Base-by-base conservation (phyloP, 2,888 invertebrate genomes). In the Colletes collaris region DNA sequence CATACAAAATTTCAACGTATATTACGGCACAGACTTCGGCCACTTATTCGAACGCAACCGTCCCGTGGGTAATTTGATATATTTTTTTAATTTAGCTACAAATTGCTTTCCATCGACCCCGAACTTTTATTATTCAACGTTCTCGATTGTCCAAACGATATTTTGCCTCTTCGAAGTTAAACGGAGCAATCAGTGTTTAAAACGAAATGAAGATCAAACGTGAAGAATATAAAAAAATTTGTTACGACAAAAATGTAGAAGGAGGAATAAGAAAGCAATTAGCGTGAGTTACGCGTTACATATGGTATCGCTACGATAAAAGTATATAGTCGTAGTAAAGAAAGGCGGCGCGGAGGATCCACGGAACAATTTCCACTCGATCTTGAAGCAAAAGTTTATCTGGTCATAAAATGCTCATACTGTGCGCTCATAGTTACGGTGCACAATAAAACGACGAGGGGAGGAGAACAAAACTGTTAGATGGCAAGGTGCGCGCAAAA, bases 401-500 rank as follows among this genome's bases (percentile, higher is more conserved):
- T n/a, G 37, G 37, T n/a, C 58, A 40, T 59, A 59, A 40, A 59
- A 59, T 4, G 40, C 40, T 40, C 40, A 7, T 7, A 40, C 40
- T 7, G 7, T 40, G 7, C 40, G 4, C 40, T 40, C 40, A 40
- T 40, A 40, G 40, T 40, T 40, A 7, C 40, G 7, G 40, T 44
- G 49, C 44, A 52, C 55, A 56, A 37, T 19, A 67, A 52, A 50
- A 63, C 27, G 16, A 35, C 11, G 11, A 8, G 10, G 11, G 52
- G 6, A 59, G 16, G 19, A 63, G 27, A 27, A 35, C 44, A 2
- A 46, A 8, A 46, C 44, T 8, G 44, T 46, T 49, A 50, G 19
- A 58, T 76, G 67, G 27, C 44, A 37, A 37, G 55, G 13, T 11
- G 67, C 10, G 64, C 53, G 53, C 53, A 63, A 35, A 50, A 73